These are phyloP conservation scores for Mobula hypostoma DNA, from an alignment of 2,113 vertebrate genomes.

Conservation along the genomic window DNA sequence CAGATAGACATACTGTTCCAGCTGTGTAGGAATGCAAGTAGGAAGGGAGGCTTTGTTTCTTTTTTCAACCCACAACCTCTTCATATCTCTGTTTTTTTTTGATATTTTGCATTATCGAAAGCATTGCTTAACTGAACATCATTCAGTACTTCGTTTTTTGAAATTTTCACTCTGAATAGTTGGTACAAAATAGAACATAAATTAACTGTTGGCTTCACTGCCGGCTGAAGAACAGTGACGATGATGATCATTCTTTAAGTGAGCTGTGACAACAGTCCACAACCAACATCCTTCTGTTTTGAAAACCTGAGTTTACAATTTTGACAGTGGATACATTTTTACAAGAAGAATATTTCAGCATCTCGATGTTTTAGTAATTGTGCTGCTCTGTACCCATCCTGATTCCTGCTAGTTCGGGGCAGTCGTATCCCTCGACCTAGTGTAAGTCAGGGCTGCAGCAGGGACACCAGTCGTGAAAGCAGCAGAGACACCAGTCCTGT, in stretches of 20 bases:
- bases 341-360: slow-evolving; percentile 43
- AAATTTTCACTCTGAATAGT: neutral
- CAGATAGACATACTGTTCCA: neutral
- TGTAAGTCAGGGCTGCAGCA: slow-evolving; percentile 98
- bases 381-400: slow-evolving; percentile 49
- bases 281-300: neutral
- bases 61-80: neutral
- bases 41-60: neutral
- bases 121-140: neutral
- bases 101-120: neutral
- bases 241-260: no score
- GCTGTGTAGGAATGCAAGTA: neutral
- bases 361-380: slow-evolving; percentile 50
- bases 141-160: neutral
- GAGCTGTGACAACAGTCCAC: neutral
- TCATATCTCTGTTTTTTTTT: neutral
- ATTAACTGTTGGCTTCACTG: neutral
- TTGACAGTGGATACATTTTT: slow-evolving; percentile 3
- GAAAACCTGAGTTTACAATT: neutral
- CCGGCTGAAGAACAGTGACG: neutral
- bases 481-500: slow-evolving; percentile 95
- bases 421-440: slow-evolving; percentile 97
- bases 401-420: slow-evolving; percentile 73
- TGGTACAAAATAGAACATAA: neutral
- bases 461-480: slow-evolving; percentile 95